These are phyloP conservation scores for Anguilla japonica DNA, from an alignment of 2,113 vertebrate species.

Conservation along the genomic window DNA sequence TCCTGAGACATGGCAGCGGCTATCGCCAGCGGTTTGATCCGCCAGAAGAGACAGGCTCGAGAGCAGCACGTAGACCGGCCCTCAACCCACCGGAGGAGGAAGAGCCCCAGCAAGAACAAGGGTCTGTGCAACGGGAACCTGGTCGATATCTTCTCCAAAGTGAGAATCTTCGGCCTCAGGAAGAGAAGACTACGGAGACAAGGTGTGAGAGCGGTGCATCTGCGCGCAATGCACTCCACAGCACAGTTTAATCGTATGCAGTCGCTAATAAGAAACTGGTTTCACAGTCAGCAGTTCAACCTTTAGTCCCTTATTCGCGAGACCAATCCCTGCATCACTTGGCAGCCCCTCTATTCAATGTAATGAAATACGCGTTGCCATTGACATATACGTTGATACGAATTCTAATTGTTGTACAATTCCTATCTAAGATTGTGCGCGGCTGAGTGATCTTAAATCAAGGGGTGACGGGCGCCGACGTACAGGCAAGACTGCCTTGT, in stretches of 20 bases:
- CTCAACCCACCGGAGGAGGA: slow-evolving; percentile 89
- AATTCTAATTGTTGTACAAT: not conserved
- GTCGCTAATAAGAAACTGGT: not conserved
- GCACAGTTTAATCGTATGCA: slow-evolving; percentile 15
- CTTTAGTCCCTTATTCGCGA: not conserved
- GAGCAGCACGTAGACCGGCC: slow-evolving; percentile 96
- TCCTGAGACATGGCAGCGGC: slow-evolving; percentile 90
- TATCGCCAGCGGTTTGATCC: slow-evolving; percentile 96
- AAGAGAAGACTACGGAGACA: slow-evolving; percentile 95
- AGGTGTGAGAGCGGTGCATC: slow-evolving; percentile 74
- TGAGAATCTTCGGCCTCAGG: slow-evolving; percentile 98
- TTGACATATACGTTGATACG: not conserved
- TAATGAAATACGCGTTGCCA: not conserved
- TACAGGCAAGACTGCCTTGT: not conserved
- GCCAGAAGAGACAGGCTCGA: slow-evolving; percentile 95
- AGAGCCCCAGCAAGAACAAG: slow-evolving; percentile 94
- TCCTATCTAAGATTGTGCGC: not conserved
- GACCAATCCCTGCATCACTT: not conserved
- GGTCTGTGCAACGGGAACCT: slow-evolving; percentile 96
- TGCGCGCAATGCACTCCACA: slow-evolving; percentile 33
- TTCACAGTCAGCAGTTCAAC: not conserved
- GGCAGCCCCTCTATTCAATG: not conserved
- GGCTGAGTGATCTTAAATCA: not conserved
- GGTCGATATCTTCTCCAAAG: slow-evolving; percentile 99
- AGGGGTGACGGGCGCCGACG: not conserved